phyloP scores from a whole-genome alignment of 37 sponge, comb jelly and placozoan species.

The Halisarca cf. caerulea region DNA sequence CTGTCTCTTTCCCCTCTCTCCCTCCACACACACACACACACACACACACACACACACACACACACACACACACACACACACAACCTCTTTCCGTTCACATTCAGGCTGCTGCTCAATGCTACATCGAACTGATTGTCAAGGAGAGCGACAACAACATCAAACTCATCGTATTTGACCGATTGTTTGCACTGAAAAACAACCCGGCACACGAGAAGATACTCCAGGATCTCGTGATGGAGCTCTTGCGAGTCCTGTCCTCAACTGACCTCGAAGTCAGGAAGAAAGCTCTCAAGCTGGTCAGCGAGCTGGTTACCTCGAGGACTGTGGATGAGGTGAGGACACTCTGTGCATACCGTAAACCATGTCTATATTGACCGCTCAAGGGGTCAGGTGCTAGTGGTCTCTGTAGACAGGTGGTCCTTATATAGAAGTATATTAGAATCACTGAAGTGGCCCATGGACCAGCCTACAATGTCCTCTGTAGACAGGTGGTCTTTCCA shows the following conservation, averaged over 20 bases:
- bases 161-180: conserved; percentile 93
- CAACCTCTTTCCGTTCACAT: conserved; percentile 15
- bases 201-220: conserved; percentile 82
- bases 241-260: conserved; percentile 85
- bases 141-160: conserved; percentile 99
- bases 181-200: conserved; percentile 70
- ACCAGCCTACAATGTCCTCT: too few relatives aligned
- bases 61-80: too few relatives aligned
- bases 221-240: conserved; percentile 98
- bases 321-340: conserved; percentile 89
- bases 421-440: too few relatives aligned
- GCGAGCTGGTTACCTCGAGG: conserved; percentile 85
- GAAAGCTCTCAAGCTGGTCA: conserved; percentile 91
- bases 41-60: background rate
- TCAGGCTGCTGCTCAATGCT: conserved; percentile 97
- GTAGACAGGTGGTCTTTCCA: too few relatives aligned
- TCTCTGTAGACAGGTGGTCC: too few relatives aligned
- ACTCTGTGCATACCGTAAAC: background rate
- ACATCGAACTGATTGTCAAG: conserved; percentile 95
- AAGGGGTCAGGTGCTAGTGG: too few relatives aligned
- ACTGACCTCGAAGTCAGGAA: conserved; percentile 94
- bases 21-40: background rate
- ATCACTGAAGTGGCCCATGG: too few relatives aligned
- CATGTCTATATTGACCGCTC: too few relatives aligned
- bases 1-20: conserved; percentile 11